A percentile compares a stretch with the other conserved stretches of the same genome.
Conservation (phyloP, 1,140 invertebrate genomes). For the Drosophila pruinosa region DNA sequence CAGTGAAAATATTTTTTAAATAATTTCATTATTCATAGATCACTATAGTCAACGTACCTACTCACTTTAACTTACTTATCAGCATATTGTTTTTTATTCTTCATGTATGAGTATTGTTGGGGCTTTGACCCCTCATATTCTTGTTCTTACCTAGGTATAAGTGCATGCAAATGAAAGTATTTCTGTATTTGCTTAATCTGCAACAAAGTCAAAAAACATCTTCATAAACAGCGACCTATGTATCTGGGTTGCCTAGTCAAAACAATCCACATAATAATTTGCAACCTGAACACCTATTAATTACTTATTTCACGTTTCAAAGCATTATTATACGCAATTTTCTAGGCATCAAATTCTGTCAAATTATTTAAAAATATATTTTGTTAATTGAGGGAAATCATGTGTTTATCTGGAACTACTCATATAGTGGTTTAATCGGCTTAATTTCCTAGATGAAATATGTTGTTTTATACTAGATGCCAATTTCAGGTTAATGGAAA, state of each 20-base stretch:
- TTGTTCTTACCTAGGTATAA: too few species aligned
- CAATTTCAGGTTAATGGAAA: neutral
- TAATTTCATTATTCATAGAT: neutral
- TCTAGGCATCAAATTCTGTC: neutral
- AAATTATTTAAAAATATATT: too few species aligned
- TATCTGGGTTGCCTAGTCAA: neutral
- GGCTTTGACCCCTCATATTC: conserved; percentile 8
- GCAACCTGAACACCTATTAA: too few species aligned
- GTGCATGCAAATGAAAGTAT: neutral
- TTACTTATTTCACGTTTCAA: neutral
- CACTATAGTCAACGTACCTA: neutral
- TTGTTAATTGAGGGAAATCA: neutral
- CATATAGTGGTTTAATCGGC: neutral
- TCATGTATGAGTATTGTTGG: neutral
- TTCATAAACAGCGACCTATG: neutral
- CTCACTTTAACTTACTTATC: conserved; percentile 31
- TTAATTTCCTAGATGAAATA: neutral
- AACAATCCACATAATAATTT: neutral
- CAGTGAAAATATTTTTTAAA: neutral
- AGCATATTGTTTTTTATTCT: conserved; percentile 8
- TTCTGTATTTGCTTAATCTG: conserved; percentile 10
- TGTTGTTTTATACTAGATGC: neutral
- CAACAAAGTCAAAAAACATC: conserved; percentile 3
- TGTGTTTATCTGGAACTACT: neutral
- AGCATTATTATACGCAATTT: neutral